A percentile compares a stretch with the other conserved stretches of the same genome.
phyloP scores from a whole-genome alignment of 2,888 invertebrate genomes.

The Leucozona laternaria region DNA sequence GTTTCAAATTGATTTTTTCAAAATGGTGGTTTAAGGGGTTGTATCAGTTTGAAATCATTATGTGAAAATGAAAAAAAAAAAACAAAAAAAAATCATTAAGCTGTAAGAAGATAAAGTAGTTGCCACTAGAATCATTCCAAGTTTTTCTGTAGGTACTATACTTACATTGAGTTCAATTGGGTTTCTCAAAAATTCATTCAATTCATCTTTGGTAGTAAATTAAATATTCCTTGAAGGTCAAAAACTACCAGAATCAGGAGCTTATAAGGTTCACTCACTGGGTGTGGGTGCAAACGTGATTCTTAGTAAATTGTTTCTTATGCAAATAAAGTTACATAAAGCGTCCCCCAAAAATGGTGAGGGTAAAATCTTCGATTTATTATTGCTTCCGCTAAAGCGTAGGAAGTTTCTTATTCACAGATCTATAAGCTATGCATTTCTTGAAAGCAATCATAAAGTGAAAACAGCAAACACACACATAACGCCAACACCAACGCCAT shows the following conservation, averaged over 20 bases:
- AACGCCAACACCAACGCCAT: background rate
- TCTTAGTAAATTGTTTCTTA: background rate
- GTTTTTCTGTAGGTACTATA: background rate
- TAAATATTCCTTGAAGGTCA: background rate
- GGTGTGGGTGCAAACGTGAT: background rate
- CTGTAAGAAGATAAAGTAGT: background rate
- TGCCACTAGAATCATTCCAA: background rate
- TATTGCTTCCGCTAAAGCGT: background rate
- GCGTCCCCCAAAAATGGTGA: background rate
- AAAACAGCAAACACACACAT: conserved; percentile 19
- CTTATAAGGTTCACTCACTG: background rate
- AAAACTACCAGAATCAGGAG: background rate
- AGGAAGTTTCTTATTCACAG: background rate
- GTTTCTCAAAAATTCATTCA: background rate
- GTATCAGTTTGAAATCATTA: conserved; percentile 30
- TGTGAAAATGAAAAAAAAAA: background rate
- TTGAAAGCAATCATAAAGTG: conserved; percentile 21
- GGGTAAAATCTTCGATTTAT: conserved; percentile 10
- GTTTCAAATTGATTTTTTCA: conserved; percentile 32
- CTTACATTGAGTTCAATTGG: background rate
- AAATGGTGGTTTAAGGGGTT: background rate
- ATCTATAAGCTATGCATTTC: conserved; percentile 15
- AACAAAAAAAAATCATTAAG: background rate
- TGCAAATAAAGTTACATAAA: background rate
- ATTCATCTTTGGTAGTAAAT: background rate